Percentiles rank a stretch among this genome's conserved stretches.
Conservation (phyloP, 1,140 invertebrate genomes). For the Asbolus verrucosus region DNA sequence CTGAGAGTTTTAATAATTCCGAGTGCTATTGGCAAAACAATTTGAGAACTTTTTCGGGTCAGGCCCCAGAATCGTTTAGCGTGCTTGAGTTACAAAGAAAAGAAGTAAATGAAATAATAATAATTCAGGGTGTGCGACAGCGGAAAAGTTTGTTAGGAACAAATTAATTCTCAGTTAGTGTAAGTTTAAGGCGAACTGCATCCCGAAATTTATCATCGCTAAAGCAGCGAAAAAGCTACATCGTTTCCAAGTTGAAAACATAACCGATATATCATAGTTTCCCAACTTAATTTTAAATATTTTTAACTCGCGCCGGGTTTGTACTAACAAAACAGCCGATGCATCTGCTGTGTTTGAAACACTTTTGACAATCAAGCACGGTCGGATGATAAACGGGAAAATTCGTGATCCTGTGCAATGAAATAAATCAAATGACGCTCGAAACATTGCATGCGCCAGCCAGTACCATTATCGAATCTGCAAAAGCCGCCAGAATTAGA, state of each 20-base stretch:
- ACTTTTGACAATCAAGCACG: too few relatives aligned
- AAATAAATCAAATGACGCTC: too few relatives aligned
- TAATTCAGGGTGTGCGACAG: constrained; percentile 14
- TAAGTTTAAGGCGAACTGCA: constrained; percentile 28
- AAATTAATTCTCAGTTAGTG: constrained; percentile 31
- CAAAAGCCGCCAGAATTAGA: too few relatives aligned
- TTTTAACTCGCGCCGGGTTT: constrained; percentile 7
- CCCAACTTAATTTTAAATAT: constrained; percentile 33
- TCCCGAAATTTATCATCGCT: constrained; percentile 24
- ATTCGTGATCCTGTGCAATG: neutral
- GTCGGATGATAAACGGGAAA: neutral
- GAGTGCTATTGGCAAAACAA: too few relatives aligned
- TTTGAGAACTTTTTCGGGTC: too few relatives aligned
- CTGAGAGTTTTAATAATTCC: too few relatives aligned
- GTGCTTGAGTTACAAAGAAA: too few relatives aligned
- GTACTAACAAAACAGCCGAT: neutral
- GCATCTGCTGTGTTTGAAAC: constrained; percentile 7
- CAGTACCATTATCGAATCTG: too few relatives aligned
- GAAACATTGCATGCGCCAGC: too few relatives aligned
- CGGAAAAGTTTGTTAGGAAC: constrained; percentile 12
- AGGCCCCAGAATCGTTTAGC: too few relatives aligned
- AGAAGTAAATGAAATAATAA: neutral
- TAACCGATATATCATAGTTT: constrained; percentile 13
- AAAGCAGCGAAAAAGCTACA: constrained; percentile 12
- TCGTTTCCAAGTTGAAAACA: constrained; percentile 24